Evolutionary conservation across 2,113 vertebrate genomes (phyloP).

Genomic region (Odontesthes bonariensis): DNA sequence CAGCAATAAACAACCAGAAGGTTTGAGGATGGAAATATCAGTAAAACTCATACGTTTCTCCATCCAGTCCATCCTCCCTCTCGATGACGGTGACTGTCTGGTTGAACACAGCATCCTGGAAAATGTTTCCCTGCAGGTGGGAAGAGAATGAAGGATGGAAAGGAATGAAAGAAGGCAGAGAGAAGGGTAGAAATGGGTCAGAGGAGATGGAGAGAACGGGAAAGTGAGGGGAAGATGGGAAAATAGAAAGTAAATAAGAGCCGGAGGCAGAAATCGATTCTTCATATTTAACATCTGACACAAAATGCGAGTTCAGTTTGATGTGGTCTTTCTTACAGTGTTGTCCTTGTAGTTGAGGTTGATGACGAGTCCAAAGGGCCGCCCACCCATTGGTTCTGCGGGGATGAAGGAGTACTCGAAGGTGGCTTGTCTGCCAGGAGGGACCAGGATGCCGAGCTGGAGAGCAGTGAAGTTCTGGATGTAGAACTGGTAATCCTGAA

Average conservation of each 20-base stretch:
- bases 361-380: constrained; percentile 96
- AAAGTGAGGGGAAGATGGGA: neutral
- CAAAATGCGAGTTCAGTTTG: fast-evolving
- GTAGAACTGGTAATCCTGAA: constrained; percentile 95
- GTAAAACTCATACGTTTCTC: constrained; percentile 90
- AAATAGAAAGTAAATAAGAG: neutral
- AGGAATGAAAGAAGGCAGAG: too few species aligned
- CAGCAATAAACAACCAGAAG: neutral
- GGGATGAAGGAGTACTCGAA: constrained; percentile 99
- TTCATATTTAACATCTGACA: neutral
- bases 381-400: constrained; percentile 96
- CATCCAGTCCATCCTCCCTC: constrained; percentile 94
- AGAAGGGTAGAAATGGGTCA: neutral
- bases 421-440: constrained; percentile 91
- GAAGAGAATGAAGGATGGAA: neutral
- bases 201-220: too few species aligned
- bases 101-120: constrained; percentile 99
- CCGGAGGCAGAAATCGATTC: too few species aligned
- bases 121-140: constrained; percentile 88
- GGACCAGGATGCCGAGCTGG: constrained; percentile 89
- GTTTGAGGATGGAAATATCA: fast-evolving
- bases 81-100: constrained; percentile 98
- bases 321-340: constrained; percentile 79
- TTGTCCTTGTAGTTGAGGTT: constrained; percentile 97
- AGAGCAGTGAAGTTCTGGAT: constrained; percentile 99